Conservation (phyloP, 2,797 vertebrate genomes). For the Luscinia megarhynchos region DNA sequence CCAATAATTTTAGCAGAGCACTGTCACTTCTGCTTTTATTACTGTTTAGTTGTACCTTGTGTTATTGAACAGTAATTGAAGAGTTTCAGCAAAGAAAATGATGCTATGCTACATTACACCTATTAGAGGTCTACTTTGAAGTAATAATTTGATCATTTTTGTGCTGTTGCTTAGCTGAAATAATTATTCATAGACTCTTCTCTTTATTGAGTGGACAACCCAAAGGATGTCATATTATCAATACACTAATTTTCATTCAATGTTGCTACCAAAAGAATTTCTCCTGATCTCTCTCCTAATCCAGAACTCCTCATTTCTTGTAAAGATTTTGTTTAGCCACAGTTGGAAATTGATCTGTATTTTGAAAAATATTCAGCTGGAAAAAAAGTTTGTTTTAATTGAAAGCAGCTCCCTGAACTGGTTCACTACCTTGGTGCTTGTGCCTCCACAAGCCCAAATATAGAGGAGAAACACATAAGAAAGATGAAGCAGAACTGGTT, state of each 20-base stretch:
- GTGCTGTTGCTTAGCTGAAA: not conserved
- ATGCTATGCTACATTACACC: not conserved
- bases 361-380: not conserved
- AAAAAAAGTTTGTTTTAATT: not conserved
- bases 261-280: not conserved
- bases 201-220: not conserved
- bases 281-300: not conserved
- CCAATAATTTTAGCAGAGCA: not conserved
- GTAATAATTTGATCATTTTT: not conserved
- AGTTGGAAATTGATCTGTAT: not conserved
- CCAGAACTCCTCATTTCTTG: not conserved
- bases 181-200: not conserved
- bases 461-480: not conserved
- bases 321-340: not conserved
- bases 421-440: not conserved
- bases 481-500: not conserved
- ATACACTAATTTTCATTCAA: not conserved
- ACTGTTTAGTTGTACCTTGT: not conserved
- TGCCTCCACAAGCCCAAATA: not conserved
- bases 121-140: not conserved
- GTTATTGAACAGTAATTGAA: not conserved
- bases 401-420: not conserved
- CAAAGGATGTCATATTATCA: not conserved
- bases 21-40: not conserved
- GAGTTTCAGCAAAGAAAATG: not conserved